Evolutionary conservation across 2,888 invertebrate species (phyloP).

Genomic region (Iphiclides podalirius): DNA sequence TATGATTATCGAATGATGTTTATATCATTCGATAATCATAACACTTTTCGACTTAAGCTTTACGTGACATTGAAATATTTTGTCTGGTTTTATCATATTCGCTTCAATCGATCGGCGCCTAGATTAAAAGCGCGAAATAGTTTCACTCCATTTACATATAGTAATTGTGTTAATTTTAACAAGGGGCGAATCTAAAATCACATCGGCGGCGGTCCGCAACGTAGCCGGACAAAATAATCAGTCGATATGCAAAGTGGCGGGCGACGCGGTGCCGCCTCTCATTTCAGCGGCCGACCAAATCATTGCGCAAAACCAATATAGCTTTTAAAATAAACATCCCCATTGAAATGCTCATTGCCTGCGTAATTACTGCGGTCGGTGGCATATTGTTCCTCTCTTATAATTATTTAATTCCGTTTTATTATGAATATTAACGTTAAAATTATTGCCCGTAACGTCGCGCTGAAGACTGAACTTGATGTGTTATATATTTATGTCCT

Average conservation of each 20-base stretch:
- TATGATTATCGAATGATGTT: no score
- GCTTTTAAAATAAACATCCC: conserved; percentile 59
- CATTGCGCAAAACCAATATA: conserved; percentile 59
- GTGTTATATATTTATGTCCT: no score
- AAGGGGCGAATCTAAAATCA: conserved; percentile 57
- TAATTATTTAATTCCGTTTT: conserved; percentile 14
- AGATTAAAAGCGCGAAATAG: no score
- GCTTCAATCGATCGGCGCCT: no score
- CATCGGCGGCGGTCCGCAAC: conserved; percentile 35
- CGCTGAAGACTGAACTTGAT: no score
- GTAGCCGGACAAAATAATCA: conserved; percentile 60
- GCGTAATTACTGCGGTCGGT: conserved; percentile 32
- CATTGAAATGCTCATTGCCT: conserved; percentile 41
- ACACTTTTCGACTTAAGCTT: no score
- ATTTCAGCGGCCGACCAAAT: conserved; percentile 56
- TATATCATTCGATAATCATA: no score
- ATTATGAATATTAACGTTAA: not conserved
- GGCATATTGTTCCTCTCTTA: conserved; percentile 8
- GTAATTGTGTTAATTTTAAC: conserved; percentile 44
- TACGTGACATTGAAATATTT: no score
- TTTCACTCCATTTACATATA: no score
- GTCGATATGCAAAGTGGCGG: conserved; percentile 54
- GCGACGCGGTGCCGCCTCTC: conserved; percentile 41
- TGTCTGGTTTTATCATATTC: no score
- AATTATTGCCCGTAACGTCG: no score